These are phyloP conservation scores for Illadopsis cleaveri DNA, from an alignment of 2,113 vertebrate species.

Conservation along the genomic window DNA sequence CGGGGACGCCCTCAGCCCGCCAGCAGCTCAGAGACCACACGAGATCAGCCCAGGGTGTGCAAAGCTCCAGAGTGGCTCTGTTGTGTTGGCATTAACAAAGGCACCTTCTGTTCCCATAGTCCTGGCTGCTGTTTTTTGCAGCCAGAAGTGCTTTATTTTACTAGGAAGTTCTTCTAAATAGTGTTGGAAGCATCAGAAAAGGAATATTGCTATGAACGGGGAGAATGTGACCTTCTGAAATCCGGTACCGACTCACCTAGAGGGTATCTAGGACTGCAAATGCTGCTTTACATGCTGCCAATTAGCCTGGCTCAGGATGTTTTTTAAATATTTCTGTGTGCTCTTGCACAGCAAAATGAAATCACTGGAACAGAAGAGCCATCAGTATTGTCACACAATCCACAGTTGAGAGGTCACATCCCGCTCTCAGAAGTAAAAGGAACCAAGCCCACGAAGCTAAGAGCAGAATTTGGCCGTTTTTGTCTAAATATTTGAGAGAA, in stretches of 20 bases:
- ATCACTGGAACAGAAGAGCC: constrained; percentile 54
- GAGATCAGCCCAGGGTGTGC: constrained; percentile 37
- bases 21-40: neutral
- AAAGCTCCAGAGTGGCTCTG: constrained; percentile 10
- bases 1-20: too few relatives aligned
- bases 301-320: neutral
- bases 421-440: constrained; percentile 11
- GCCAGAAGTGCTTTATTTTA: neutral
- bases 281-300: neutral
- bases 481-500: neutral
- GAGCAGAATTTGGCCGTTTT: constrained; percentile 46
- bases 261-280: neutral
- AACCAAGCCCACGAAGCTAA: neutral
- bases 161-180: neutral
- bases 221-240: neutral
- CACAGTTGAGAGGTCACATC: constrained; percentile 36
- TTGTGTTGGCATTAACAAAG: neutral
- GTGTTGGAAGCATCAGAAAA: neutral
- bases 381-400: constrained; percentile 42
- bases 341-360: neutral
- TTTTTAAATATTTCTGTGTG: neutral
- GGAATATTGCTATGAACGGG: neutral
- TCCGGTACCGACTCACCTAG: neutral
- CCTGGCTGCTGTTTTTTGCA: neutral
- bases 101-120: neutral